Evolutionary conservation across 2,888 invertebrate genomes (phyloP).

Genomic region (Lamellibrachia columna): DNA sequence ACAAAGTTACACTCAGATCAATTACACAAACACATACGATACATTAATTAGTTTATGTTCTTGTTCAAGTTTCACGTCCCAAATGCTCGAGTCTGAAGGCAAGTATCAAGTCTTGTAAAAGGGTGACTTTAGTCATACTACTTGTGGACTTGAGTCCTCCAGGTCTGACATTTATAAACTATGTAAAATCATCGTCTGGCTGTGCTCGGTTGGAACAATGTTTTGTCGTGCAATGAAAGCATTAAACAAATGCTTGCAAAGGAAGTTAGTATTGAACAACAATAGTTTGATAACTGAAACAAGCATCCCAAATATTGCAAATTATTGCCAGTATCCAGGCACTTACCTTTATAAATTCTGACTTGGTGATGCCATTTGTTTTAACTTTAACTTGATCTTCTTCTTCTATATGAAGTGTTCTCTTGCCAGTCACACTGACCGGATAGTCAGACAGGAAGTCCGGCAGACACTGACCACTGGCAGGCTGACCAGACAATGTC

Average conservation of each 20-base stretch:
- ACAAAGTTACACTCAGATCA: too few relatives aligned
- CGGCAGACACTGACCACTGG: slow-evolving; percentile 45
- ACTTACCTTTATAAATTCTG: neutral
- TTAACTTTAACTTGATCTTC: neutral
- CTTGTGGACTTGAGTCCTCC: too few relatives aligned
- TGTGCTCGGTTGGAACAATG: neutral
- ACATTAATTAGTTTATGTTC: too few relatives aligned
- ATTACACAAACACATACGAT: too few relatives aligned
- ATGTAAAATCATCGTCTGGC: neutral
- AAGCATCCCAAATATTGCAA: neutral
- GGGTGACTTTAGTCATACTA: too few relatives aligned
- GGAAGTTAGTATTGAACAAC: neutral
- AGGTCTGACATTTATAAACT: neutral
- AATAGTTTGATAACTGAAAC: neutral
- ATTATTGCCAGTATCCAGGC: neutral
- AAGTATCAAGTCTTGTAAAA: too few relatives aligned
- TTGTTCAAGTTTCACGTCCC: too few relatives aligned
- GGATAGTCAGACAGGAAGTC: slow-evolving; percentile 56
- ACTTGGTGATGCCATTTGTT: neutral
- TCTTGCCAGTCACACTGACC: neutral
- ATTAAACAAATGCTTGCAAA: neutral
- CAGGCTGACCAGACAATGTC: neutral
- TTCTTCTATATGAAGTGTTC: neutral
- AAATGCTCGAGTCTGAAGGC: too few relatives aligned
- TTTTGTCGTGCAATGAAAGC: neutral